These are phyloP conservation scores for Lasiurus cinereus DNA, from an alignment of 2,113 vertebrate genomes.

Conservation along the genomic window DNA sequence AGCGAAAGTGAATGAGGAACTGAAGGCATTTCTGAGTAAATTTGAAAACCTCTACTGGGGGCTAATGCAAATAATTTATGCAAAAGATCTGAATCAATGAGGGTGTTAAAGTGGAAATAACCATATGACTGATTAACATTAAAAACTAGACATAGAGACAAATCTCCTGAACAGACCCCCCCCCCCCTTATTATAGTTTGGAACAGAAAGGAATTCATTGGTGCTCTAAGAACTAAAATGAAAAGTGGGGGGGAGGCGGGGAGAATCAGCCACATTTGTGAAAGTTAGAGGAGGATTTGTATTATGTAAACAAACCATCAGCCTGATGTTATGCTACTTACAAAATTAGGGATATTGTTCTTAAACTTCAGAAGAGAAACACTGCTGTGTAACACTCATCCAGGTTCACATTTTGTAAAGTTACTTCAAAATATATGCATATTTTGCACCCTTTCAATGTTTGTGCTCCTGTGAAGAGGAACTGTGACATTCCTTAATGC, in stretches of 20 bases:
- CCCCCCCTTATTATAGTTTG: conserved; percentile 59
- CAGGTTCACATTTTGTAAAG: conserved; percentile 50
- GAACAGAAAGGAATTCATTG: conserved; percentile 63
- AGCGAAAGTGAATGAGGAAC: conserved; percentile 39
- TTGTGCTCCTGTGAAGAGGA: not conserved
- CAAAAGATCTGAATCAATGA: conserved; percentile 63
- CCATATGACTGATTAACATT: conserved; percentile 75
- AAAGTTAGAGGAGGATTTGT: conserved; percentile 55
- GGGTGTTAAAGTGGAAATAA: conserved; percentile 60
- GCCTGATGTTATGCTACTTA: not conserved
- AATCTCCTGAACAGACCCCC: conserved; percentile 58
- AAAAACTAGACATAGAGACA: conserved; percentile 72
- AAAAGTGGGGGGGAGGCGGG: not conserved
- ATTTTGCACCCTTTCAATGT: not conserved
- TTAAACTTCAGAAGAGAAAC: conserved; percentile 40
- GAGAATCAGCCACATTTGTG: conserved; percentile 48
- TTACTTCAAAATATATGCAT: conserved; percentile 16
- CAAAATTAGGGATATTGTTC: not conserved
- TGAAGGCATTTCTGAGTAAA: not conserved
- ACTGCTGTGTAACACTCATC: not conserved
- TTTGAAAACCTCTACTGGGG: conserved; percentile 60
- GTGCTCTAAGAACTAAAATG: conserved; percentile 55
- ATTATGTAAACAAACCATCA: conserved; percentile 21
- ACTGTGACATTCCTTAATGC: conserved; percentile 41
- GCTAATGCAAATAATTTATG: conserved; percentile 59